These are phyloP conservation scores for Pocota personata DNA, from an alignment of 2,888 invertebrate genomes.

Conservation along the genomic window DNA sequence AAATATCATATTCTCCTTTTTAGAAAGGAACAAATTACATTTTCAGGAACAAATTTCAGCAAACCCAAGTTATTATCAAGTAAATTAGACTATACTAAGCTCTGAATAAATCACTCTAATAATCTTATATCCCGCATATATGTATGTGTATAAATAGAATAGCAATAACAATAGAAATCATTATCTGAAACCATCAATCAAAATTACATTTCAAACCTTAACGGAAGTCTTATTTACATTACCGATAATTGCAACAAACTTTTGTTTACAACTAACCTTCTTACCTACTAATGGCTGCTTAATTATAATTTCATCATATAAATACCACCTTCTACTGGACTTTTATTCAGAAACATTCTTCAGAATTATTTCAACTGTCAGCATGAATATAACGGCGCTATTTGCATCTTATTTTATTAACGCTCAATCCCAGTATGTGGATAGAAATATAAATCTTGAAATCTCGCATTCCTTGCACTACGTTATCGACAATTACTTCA, in stretches of 20 bases:
- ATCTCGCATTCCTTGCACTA: conserved; percentile 75
- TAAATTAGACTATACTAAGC: too few species aligned
- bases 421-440: background rate
- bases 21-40: too few species aligned
- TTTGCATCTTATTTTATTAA: background rate
- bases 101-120: too few species aligned
- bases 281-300: background rate
- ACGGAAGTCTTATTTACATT: background rate
- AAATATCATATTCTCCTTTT: too few species aligned
- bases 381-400: conserved; percentile 16
- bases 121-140: background rate
- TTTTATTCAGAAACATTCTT: background rate
- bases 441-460: conserved; percentile 72
- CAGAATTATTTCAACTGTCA: background rate
- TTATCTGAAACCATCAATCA: background rate
- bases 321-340: background rate
- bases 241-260: background rate
- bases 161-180: background rate
- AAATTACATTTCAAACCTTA: background rate
- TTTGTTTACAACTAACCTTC: too few species aligned
- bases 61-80: too few species aligned
- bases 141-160: background rate
- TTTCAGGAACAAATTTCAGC: too few species aligned
- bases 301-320: background rate
- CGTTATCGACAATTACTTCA: conserved; percentile 76